Conservation (phyloP, 1,140 invertebrate species). For the Conus betulinus region DNA sequence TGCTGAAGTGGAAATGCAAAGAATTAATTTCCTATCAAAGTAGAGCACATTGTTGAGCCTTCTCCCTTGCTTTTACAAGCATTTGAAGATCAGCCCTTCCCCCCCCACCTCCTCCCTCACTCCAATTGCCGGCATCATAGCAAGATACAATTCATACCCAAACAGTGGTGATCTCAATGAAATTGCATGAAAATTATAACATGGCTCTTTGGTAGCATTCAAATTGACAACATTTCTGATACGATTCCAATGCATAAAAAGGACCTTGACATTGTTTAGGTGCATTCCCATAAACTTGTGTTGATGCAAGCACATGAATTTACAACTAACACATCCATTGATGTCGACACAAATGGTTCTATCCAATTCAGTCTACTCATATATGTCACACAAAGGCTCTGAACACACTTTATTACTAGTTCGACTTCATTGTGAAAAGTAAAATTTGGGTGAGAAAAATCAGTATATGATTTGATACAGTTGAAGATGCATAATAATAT, state of each 20-base stretch:
- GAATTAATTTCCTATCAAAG: no score
- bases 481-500: no score
- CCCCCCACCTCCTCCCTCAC: background rate
- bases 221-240: background rate
- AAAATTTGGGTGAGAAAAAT: no score
- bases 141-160: background rate
- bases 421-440: no score
- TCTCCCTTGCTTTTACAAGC: background rate
- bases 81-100: background rate
- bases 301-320: background rate
- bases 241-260: background rate
- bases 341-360: background rate
- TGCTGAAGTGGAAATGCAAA: background rate
- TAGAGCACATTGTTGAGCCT: background rate
- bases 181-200: background rate
- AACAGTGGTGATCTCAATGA: background rate
- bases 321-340: background rate
- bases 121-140: background rate
- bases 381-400: no score
- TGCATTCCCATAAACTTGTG: background rate
- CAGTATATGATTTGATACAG: no score
- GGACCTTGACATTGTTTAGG: background rate
- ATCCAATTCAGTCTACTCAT: background rate
- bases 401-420: no score
- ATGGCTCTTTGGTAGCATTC: background rate